Evolutionary conservation across 2,797 vertebrate species (phyloP).

Genomic region (Schizopygopsis malacanthus): DNA sequence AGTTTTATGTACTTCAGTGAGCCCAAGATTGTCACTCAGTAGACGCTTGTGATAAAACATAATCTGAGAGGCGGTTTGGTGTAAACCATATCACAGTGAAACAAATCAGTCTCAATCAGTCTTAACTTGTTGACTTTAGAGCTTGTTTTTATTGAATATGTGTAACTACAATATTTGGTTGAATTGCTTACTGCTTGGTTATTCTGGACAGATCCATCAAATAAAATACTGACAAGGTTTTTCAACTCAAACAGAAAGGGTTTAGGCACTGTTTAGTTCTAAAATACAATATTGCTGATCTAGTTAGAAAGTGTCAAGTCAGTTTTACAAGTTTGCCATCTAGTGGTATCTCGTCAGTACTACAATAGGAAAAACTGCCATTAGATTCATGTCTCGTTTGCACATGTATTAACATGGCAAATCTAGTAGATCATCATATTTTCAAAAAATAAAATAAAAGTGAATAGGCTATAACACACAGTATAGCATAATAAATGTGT

Average conservation of each 20-base stretch:
- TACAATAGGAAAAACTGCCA: background rate
- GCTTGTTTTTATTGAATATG: slow-evolving; percentile 27
- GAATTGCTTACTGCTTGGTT: slow-evolving; percentile 9
- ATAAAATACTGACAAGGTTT: slow-evolving; percentile 18
- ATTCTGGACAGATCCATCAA: background rate
- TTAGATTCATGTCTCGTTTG: background rate
- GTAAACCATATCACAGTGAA: background rate
- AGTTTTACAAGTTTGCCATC: slow-evolving; percentile 33
- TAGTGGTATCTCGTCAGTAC: background rate
- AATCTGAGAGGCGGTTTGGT: background rate
- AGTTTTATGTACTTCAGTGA: background rate
- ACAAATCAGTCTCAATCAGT: background rate
- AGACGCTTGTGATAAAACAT: background rate
- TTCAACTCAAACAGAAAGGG: background rate
- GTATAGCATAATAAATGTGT: too few species aligned
- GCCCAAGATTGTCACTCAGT: background rate
- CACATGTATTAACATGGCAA: background rate
- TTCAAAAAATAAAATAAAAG: too few species aligned
- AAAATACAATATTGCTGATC: background rate
- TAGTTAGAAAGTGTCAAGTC: background rate
- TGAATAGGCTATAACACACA: too few species aligned
- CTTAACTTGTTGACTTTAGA: slow-evolving; percentile 2
- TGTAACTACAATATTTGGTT: slow-evolving; percentile 2
- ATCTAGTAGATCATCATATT: too few species aligned
- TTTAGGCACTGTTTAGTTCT: slow-evolving; percentile 2